Evolutionary conservation across 2,113 vertebrate genomes (phyloP).

Genomic region (Galemys pyrenaicus): DNA sequence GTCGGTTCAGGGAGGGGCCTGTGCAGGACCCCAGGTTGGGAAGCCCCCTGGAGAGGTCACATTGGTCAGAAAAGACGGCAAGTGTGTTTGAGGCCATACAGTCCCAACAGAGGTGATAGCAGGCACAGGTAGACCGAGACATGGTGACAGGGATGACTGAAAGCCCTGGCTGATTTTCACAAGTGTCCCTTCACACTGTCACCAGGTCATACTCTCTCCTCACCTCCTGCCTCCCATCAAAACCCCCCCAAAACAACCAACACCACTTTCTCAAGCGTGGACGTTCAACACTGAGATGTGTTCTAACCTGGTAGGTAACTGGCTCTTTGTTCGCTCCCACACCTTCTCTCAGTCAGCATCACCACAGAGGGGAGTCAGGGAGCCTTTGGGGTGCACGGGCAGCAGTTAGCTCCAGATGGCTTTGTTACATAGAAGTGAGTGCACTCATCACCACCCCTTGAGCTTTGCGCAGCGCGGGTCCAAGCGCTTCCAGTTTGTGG

Average conservation of each 20-base stretch:
- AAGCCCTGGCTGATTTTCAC: background rate
- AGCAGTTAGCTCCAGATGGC: background rate
- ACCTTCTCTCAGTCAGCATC: background rate
- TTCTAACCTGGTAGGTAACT: rapidly evolving
- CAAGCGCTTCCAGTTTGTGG: background rate
- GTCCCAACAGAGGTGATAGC: background rate
- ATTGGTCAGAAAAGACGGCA: rapidly evolving
- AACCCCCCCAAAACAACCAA: background rate
- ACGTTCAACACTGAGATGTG: background rate
- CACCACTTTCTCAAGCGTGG: background rate
- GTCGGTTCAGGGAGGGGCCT: background rate
- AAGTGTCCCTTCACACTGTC: background rate
- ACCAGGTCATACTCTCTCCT: too few relatives aligned
- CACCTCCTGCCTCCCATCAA: background rate
- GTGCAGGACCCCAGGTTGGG: background rate
- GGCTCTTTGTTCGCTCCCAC: background rate
- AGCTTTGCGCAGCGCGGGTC: background rate
- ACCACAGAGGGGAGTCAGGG: background rate
- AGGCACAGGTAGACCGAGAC: background rate
- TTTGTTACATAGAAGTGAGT: background rate
- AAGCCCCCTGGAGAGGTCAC: background rate
- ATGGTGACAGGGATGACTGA: background rate
- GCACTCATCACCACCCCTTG: background rate
- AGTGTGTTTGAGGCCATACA: rapidly evolving
- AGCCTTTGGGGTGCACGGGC: background rate